Conservation (phyloP, 2,797 vertebrate species). For the Schizopygopsis pylzovi region DNA sequence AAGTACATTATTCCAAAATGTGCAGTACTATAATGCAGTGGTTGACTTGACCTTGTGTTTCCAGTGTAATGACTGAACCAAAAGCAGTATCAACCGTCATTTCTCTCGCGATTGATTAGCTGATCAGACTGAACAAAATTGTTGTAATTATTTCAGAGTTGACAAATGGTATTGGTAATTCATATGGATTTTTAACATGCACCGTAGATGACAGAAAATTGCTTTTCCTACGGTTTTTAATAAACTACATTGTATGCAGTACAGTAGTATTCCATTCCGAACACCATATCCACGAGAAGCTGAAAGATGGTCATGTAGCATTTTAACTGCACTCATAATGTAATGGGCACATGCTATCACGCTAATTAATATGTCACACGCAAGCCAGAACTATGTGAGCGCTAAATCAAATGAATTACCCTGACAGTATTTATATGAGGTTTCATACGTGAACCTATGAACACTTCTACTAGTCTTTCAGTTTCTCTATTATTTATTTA, state of each 20-base stretch:
- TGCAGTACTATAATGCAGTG: background rate
- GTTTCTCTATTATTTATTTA: constrained; percentile 73
- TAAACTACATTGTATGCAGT: background rate
- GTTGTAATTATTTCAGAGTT: background rate
- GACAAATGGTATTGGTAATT: too few relatives aligned
- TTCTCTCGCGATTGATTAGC: background rate
- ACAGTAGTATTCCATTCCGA: constrained; percentile 12
- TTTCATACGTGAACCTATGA: constrained; percentile 23
- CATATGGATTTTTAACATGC: background rate
- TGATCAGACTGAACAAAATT: background rate
- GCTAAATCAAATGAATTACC: constrained; percentile 7
- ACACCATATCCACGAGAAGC: background rate
- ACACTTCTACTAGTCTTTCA: constrained; percentile 56
- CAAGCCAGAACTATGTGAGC: constrained; percentile 11
- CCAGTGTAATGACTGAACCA: background rate
- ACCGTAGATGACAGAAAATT: background rate
- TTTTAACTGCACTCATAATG: constrained; percentile 2
- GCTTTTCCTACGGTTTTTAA: background rate
- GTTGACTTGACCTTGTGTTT: background rate
- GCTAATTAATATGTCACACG: constrained; percentile 2
- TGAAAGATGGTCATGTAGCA: background rate
- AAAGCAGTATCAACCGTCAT: background rate
- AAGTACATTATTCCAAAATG: background rate
- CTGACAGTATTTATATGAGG: constrained; percentile 34
- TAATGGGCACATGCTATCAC: constrained; percentile 17